These are phyloP conservation scores for Dasypus novemcinctus DNA, from an alignment of 2,113 vertebrate genomes.

Conservation along the genomic window DNA sequence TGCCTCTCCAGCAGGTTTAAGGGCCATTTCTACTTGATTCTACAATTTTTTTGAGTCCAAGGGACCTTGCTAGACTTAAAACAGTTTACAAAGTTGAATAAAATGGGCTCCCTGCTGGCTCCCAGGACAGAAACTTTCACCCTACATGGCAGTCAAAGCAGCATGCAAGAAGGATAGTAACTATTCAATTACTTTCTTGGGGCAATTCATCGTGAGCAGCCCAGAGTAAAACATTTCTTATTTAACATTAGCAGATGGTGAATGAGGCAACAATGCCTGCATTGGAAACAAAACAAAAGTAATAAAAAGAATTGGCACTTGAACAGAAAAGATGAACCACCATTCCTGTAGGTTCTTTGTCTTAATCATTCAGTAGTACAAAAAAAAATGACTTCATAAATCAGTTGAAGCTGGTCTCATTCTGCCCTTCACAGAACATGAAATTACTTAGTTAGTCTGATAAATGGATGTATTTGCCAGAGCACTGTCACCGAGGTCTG, in stretches of 20 bases:
- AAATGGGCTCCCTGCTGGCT: slow-evolving; percentile 9
- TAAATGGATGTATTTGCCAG: slow-evolving; percentile 37
- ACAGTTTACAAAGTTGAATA: slow-evolving; percentile 52
- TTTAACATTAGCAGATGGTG: slow-evolving; percentile 67
- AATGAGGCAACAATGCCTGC: slow-evolving; percentile 56
- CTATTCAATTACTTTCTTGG: slow-evolving; percentile 38
- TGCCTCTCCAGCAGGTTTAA: not conserved
- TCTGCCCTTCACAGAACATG: slow-evolving; percentile 37
- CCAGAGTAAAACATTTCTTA: slow-evolving; percentile 64
- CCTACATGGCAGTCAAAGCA: not conserved
- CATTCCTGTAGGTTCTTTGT: slow-evolving; percentile 42
- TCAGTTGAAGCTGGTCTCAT: slow-evolving; percentile 36
- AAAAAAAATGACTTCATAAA: slow-evolving; percentile 60
- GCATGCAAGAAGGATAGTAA: slow-evolving; percentile 19
- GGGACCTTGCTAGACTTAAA: not conserved
- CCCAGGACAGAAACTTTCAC: not conserved
- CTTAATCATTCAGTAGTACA: slow-evolving; percentile 66
- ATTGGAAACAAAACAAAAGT: slow-evolving; percentile 67
- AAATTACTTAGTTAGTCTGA: slow-evolving; percentile 57
- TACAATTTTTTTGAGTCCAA: slow-evolving; percentile 35
- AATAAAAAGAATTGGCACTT: slow-evolving; percentile 72
- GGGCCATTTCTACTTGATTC: not conserved
- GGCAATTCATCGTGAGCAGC: slow-evolving; percentile 48
- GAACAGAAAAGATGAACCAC: slow-evolving; percentile 65
- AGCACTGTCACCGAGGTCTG: slow-evolving; percentile 28